Percentiles rank a stretch among this genome's conserved stretches.
Conservation (phyloP, 2,888 invertebrate species). For the Amphipyra berbera region DNA sequence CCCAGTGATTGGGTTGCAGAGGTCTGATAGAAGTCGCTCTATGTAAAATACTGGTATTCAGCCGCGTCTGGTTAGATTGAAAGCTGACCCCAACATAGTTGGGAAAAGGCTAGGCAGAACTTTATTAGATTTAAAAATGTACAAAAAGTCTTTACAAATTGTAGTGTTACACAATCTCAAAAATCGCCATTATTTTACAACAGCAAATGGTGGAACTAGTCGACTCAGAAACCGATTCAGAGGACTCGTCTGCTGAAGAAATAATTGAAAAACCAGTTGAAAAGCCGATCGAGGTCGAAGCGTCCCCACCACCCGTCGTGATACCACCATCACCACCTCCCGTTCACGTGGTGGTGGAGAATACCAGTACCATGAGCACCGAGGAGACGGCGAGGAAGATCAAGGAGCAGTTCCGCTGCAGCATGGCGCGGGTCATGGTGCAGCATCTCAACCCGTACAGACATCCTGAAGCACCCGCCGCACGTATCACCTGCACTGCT, state of each 20-base stretch:
- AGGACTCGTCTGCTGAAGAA: slow-evolving; percentile 60
- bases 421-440: slow-evolving; percentile 95
- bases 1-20: too few species aligned
- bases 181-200: slow-evolving; percentile 1
- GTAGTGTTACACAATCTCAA: not conserved
- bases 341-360: slow-evolving; percentile 37
- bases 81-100: too few species aligned
- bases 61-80: too few species aligned
- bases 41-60: too few species aligned
- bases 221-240: slow-evolving; percentile 77
- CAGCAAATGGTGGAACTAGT: slow-evolving; percentile 81
- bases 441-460: slow-evolving; percentile 96
- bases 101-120: too few species aligned
- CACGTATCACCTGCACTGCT: slow-evolving; percentile 95
- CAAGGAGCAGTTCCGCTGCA: slow-evolving; percentile 95
- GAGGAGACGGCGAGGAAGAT: slow-evolving; percentile 91
- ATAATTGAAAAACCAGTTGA: slow-evolving; percentile 40
- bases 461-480: slow-evolving; percentile 95
- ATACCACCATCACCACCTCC: slow-evolving; percentile 28
- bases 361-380: slow-evolving; percentile 4
- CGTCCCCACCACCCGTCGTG: slow-evolving; percentile 31
- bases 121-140: too few species aligned
- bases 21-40: too few species aligned
- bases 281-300: slow-evolving; percentile 38
- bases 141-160: not conserved